Base-by-base conservation (phyloP, 30 jellyfish, hydroid and myxozoan genomes). In the Phacellophora camtschatica region DNA sequence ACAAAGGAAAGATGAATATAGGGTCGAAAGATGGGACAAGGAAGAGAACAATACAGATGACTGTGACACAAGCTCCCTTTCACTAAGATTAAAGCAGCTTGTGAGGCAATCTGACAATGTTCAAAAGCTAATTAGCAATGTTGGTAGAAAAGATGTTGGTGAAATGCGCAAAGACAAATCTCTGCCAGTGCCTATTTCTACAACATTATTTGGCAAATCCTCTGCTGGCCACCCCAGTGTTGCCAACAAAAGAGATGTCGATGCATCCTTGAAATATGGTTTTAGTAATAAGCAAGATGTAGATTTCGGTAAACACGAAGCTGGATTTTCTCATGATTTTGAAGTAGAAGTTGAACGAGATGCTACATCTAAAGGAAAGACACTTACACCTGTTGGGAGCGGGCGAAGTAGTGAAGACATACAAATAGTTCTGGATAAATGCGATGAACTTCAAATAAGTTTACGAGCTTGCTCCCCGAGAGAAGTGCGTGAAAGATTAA, bases 61-160 rank as follows among this genome's bases (percentile, higher is more conserved):
- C 1, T 78, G 31, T 46, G 90, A 78, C 46, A 78, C 90, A 9
- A 78, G 90, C 41, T 90, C 92, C 2, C 75, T 93, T 49, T 82
- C 96, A 25, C 84, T 73, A 36, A 86, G 83, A 58, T 45, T 93
- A 19, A 74, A 63, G 33, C 78, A 80, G 71, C 97, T 93, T 15
- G 76, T 93, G 5, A 86, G 71, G 69, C 99, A 87, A 54, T 80
- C 97, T 22, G 97, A 93, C 15, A 87, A 93, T 30, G 87, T 93
- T 0, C 94, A 93, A 48, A 75, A 78, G 39, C 34, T 86, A 67
- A 81, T 87, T 22, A 27, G 73, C 5, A 81, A 56, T 36, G 89
- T 71, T 16, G 79, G 88, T 13, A 75, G 51, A 6, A 83, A 62
- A 42, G 54, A 16, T 48, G 56, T 28, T 16, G 53, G 32, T 45